Base-by-base conservation (phyloP, 2,797 vertebrate species). In the Hybognathus amarus region DNA sequence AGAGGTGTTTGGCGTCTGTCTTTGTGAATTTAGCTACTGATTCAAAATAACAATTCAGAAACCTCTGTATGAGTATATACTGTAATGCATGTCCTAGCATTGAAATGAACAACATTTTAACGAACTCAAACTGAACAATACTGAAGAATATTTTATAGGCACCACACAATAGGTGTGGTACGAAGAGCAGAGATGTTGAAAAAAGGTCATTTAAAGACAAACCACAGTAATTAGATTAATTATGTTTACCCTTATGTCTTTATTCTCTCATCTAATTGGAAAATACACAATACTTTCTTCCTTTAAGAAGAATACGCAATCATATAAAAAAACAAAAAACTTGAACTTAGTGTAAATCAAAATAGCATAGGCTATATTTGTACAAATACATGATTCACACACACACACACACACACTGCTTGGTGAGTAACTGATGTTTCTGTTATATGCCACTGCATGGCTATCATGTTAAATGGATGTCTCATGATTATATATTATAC, bases 181-280 rank as follows among this genome's bases (percentile, higher is more conserved):
- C 30, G 27, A 38, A 54, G 33, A 40, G 47, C 64, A 40, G 45
- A 54, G 54, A n/a, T 42, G n/a, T 42, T 68, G 30, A 79, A 68
- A 79, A 59, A 50, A 80, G 36, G 52, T 70, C 50, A 36, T 59
- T 80, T 24, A 70, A 24, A 59, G 36, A 80, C 50, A 69, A 76
- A 61, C 36, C 2, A 3, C 50, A 38, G n/a, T 80, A 40, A 42
- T n/a, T n/a, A 45, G 17, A 61, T 7, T 20, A 70, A 56, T 61
- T 27, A 24, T 5, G 1, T 76, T 76, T 27, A 18, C 22, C 13
- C 52, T 38, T 22, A n/a, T 59, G 36, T 61, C 13, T 18, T 76
- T 61, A 42, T 76, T 61, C 17, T n/a, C 36, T 61, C 4, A 6
- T 76, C 54, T 40, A 76, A 40, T 40, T 38, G 22, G 8, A 24